Evolutionary conservation across 2,797 vertebrate species (phyloP).

Genomic region (Lepilemur ruficaudatus): DNA sequence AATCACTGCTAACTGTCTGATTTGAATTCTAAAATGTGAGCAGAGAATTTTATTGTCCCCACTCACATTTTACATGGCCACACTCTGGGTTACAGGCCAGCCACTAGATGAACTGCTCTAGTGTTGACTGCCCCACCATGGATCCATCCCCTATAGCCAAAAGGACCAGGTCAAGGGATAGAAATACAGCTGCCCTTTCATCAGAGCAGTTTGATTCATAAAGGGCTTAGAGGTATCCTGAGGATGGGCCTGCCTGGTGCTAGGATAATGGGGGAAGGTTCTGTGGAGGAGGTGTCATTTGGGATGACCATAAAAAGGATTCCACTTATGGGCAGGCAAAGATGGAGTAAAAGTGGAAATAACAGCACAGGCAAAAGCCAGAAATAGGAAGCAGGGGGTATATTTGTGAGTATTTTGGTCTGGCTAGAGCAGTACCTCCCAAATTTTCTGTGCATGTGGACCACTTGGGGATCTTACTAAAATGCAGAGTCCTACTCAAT

Average conservation of each 20-base stretch:
- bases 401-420: neutral
- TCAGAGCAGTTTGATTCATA: neutral
- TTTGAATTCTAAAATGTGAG: conserved; percentile 24
- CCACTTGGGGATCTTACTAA: neutral
- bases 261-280: neutral
- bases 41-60: neutral
- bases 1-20: neutral
- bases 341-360: neutral
- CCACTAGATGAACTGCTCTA: neutral
- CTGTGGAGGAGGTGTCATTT: neutral
- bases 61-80: neutral
- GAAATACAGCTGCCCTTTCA: neutral
- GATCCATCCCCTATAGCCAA: neutral
- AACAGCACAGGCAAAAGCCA: neutral
- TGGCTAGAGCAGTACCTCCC: neutral
- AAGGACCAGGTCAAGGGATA: neutral
- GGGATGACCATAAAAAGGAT: neutral
- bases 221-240: neutral
- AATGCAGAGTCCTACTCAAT: neutral
- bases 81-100: neutral
- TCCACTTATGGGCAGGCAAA: neutral
- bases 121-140: neutral
- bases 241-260: neutral
- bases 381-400: neutral
- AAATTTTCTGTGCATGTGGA: neutral